Percentiles rank a stretch among this genome's conserved stretches.
Evolutionary conservation across 2,113 vertebrate genomes (phyloP).

Genomic region (Steatornis caripensis): DNA sequence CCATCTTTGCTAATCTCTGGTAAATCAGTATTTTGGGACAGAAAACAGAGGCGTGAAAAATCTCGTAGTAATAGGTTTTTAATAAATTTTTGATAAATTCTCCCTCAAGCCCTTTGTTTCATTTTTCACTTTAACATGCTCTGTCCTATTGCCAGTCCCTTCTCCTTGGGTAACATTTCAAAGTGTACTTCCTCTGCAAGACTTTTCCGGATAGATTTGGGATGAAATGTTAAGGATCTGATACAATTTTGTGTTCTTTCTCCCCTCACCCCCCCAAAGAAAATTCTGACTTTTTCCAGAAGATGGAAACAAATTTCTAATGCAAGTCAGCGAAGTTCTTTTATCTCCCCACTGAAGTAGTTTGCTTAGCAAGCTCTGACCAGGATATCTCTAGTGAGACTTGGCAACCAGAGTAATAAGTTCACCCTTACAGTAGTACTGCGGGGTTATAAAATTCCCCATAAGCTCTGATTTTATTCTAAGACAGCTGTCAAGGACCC

Average conservation of each 20-base stretch:
- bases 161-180: not conserved
- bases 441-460: not conserved
- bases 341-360: not conserved
- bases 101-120: not conserved
- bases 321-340: not conserved
- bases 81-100: constrained; percentile 1
- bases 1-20: not conserved
- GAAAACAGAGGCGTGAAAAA: not conserved
- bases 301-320: not conserved
- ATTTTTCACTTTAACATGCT: not conserved
- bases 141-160: not conserved
- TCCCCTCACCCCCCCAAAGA: not conserved
- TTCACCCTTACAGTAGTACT: not conserved
- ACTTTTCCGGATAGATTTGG: not conserved
- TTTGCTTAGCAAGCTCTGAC: not conserved
- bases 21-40: not conserved
- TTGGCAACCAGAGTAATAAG: not conserved
- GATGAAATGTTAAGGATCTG: not conserved
- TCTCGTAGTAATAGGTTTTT: not conserved
- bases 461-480: not conserved
- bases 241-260: not conserved
- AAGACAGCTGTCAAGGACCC: not conserved
- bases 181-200: not conserved
- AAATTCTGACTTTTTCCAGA: not conserved
- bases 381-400: not conserved